Percentiles rank a stretch among this genome's conserved stretches.
These are phyloP conservation scores for Hippocampus zosterae DNA, from an alignment of 2,113 vertebrate genomes.

Conservation along the genomic window DNA sequence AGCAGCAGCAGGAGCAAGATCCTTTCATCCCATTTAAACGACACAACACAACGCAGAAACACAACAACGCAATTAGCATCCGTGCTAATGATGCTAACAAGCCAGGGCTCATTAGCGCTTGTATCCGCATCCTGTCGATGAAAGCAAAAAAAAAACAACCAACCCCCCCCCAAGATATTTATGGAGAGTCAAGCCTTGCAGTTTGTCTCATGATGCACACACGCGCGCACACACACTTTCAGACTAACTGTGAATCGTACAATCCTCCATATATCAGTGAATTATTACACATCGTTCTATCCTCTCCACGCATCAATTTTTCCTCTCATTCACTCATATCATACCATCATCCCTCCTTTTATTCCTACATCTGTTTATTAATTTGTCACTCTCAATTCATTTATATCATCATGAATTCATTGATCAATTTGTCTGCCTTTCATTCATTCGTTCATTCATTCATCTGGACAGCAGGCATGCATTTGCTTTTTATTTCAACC, in stretches of 20 bases:
- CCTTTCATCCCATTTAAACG: neutral
- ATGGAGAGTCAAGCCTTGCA: neutral
- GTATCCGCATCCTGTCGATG: constrained; percentile 30
- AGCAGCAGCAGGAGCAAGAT: neutral
- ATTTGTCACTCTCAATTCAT: no score
- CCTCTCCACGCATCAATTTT: no score
- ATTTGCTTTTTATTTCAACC: no score
- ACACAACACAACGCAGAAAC: neutral
- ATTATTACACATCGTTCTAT: neutral
- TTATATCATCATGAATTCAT: no score
- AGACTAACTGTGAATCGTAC: neutral
- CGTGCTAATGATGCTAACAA: constrained; percentile 43
- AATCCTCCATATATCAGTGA: neutral
- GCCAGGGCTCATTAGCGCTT: constrained; percentile 36
- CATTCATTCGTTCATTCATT: no score
- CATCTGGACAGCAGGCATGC: no score
- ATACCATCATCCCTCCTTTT: no score
- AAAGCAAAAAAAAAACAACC: constrained; percentile 22
- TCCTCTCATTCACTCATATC: neutral
- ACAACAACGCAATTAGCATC: constrained; percentile 24
- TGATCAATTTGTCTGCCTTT: no score
- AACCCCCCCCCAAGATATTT: constrained; percentile 18
- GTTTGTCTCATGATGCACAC: neutral
- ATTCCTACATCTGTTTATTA: no score
- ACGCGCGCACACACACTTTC: no score